These are phyloP conservation scores for Phaethon lepturus DNA, from an alignment of 2,113 vertebrate genomes.

Conservation along the genomic window DNA sequence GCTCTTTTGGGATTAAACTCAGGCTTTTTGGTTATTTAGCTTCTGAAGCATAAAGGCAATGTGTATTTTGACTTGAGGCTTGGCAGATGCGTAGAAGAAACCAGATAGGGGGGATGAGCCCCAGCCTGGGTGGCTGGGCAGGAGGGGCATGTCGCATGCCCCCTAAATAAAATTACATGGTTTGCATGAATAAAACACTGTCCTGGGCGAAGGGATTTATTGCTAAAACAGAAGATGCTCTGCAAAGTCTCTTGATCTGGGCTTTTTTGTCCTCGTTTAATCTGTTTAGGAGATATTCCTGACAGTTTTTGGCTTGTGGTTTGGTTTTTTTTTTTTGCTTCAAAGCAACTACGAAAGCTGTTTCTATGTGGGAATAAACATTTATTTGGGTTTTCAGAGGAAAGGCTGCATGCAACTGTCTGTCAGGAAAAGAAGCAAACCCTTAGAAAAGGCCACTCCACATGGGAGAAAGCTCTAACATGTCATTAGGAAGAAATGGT, in stretches of 20 bases:
- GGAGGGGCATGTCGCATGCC: fast-evolving
- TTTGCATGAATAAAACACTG: neutral
- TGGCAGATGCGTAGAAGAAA: neutral
- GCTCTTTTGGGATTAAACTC: neutral
- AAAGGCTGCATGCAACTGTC: neutral
- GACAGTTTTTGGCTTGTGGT: neutral
- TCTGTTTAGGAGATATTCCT: neutral
- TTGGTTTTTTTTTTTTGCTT: neutral
- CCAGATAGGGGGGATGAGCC: neutral
- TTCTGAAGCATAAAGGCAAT: neutral
- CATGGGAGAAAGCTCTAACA: neutral
- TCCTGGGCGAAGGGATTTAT: neutral
- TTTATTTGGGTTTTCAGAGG: neutral
- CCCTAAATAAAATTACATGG: neutral
- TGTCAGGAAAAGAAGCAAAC: neutral
- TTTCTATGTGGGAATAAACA: neutral
- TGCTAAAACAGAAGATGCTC: neutral
- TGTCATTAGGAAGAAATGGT: neutral
- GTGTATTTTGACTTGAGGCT: neutral
- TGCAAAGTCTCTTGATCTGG: neutral
- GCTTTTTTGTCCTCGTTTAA: neutral
- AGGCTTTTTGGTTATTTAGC: neutral
- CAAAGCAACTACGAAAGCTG: neutral
- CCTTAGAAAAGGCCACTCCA: neutral
- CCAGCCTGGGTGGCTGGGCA: neutral